Base-by-base conservation (phyloP, 2,888 invertebrate species). In the Megaustenia siamemsis region DNA sequence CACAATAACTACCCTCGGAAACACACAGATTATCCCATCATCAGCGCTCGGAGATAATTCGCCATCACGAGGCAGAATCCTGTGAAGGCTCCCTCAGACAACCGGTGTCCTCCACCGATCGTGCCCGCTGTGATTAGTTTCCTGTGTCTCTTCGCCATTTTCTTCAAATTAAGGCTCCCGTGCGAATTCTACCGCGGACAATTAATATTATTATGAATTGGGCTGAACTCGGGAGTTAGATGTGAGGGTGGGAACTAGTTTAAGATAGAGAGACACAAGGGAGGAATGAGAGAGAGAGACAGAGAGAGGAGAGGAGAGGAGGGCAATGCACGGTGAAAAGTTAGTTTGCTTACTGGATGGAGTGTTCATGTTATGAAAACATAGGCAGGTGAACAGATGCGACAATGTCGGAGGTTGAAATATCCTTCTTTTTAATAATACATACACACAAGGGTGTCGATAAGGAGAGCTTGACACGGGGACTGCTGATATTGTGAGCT, bases 171-270 rank as follows among this genome's bases (percentile, higher is more conserved):
- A 77, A 60, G 38, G 6, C 77, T 60, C 77, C 60, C 77, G n/a
- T 10, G 77, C 49, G 60, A 77, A 60, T 77, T 77, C 77, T 77
- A 56, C 15, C 60, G 15, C 10, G 77, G 77, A 60, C 77, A 77
- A 77, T 77, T 77, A 77, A 77, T 60, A 60, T 77, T 60, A 77
- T 77, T 77, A 77, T n/a, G 60, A 45, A 77, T 60, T 60, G n/a
- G n/a, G n/a, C 77, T 77, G 77, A 38, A 53, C 56, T 38, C n/a
- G 24, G 43, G n/a, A 71, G 24, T 28, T 71, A 12, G 40, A 40
- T 40, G 40, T 38, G 69, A 24, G 1, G 24, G 24, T 10, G n/a
- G 28, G n/a, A 43, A 71, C 43, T 21, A 43, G 43, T 43, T 40
- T 28, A 10, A 40, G 69, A 69, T 43, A 43, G 43, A 43, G 45